These are phyloP conservation scores for Blastobasis lacticolella DNA, from an alignment of 2,888 invertebrate species.

Conservation along the genomic window DNA sequence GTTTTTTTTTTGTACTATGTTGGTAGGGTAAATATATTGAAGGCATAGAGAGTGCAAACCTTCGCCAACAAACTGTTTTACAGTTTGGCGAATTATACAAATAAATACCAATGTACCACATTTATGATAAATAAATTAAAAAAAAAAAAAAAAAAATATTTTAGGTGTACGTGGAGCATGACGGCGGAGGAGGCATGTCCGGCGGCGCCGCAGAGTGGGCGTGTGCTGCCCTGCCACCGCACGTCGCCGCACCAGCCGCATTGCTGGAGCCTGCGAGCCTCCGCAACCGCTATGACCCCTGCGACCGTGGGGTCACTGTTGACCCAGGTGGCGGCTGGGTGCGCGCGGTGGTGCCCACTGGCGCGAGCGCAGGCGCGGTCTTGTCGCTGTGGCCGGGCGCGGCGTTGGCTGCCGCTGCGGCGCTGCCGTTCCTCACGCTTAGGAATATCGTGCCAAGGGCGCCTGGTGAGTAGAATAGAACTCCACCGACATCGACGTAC, in stretches of 20 bases:
- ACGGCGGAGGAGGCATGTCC: slow-evolving; percentile 20
- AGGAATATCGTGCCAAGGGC: slow-evolving; percentile 29
- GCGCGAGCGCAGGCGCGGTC: slow-evolving; percentile 77
- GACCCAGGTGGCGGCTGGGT: slow-evolving; percentile 16
- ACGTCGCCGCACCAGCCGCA: slow-evolving; percentile 56
- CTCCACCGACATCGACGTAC: too few relatives aligned
- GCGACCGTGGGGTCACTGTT: too few relatives aligned
- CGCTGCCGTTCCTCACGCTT: slow-evolving; percentile 81
- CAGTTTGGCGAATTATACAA: too few relatives aligned
- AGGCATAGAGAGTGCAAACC: too few relatives aligned
- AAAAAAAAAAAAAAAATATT: too few relatives aligned
- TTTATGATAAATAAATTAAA: too few relatives aligned
- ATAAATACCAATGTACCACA: too few relatives aligned
- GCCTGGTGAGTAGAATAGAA: slow-evolving; percentile 27
- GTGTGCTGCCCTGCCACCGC: slow-evolving; percentile 62
- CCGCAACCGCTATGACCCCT: too few relatives aligned
- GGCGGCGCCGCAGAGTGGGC: slow-evolving; percentile 22
- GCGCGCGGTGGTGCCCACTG: slow-evolving; percentile 46
- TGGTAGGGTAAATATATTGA: too few relatives aligned
- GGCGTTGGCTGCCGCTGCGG: slow-evolving; percentile 79
- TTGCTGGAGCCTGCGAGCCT: too few relatives aligned
- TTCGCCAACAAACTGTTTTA: too few relatives aligned
- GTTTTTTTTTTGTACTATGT: too few relatives aligned
- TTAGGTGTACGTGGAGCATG: slow-evolving; percentile 42
- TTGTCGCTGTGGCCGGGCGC: slow-evolving; percentile 89